Conservation (phyloP, 2,113 vertebrate genomes). For the Oncorhynchus nerka region DNA sequence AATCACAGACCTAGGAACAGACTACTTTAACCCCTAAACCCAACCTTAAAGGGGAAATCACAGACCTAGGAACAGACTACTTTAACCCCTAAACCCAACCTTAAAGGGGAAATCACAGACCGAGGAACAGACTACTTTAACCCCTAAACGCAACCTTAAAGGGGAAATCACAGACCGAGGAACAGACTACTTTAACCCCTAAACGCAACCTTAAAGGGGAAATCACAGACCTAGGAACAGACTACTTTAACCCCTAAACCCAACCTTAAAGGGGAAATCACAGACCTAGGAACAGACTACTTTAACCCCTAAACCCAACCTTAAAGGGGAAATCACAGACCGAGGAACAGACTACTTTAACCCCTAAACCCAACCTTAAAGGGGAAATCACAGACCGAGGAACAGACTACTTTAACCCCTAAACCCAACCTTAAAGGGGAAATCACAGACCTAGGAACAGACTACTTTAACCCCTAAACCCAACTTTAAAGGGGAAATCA, state of each 20-base stretch:
- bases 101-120: neutral
- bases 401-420: neutral
- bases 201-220: conserved; percentile 73
- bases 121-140: neutral
- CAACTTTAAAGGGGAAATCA: conserved; percentile 36
- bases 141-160: conserved; percentile 69
- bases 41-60: conserved; percentile 37
- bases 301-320: conserved; percentile 68
- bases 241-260: conserved; percentile 64
- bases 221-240: neutral
- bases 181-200: neutral
- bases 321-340: neutral
- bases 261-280: conserved; percentile 37
- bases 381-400: neutral
- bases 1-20: neutral
- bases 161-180: neutral
- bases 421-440: conserved; percentile 73
- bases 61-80: neutral
- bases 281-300: neutral
- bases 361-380: conserved; percentile 69
- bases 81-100: conserved; percentile 68
- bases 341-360: neutral
- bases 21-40: conserved; percentile 64
- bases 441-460: neutral
- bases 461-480: conserved; percentile 64